Conservation (phyloP, 2,113 vertebrate species). For the Climacteris rufus region DNA sequence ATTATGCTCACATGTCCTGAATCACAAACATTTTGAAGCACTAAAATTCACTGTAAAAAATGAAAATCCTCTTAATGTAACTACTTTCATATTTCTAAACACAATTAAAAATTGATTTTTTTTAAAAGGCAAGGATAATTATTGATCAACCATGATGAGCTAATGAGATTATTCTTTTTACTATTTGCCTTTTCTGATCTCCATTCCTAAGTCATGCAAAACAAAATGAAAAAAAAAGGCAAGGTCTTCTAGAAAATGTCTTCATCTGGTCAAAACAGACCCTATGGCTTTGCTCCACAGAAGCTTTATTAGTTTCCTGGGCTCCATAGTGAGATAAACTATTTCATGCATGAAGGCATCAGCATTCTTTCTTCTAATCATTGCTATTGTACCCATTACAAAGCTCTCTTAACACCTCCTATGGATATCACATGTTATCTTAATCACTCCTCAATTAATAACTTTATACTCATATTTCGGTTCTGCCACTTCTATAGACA, state of each 20-base stretch:
- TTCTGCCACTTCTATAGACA: background rate
- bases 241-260: conserved; percentile 3
- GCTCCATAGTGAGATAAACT: conserved; percentile 42
- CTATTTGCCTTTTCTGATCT: background rate
- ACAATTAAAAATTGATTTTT: background rate
- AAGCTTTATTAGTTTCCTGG: conserved; percentile 29
- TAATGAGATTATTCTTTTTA: background rate
- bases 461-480: background rate
- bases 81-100: background rate
- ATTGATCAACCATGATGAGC: background rate
- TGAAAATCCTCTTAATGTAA: background rate
- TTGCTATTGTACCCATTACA: conserved; percentile 37
- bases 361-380: conserved; percentile 51
- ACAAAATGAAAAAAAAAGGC: background rate
- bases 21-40: background rate
- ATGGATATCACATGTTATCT: conserved; percentile 27
- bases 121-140: background rate
- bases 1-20: background rate
- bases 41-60: background rate
- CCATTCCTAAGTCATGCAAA: background rate
- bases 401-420: conserved; percentile 20
- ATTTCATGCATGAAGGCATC: conserved; percentile 59
- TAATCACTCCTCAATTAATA: conserved; percentile 38
- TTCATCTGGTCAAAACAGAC: conserved; percentile 40
- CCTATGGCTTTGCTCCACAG: conserved; percentile 4